Conservation (phyloP, 2,888 invertebrate genomes). For the Tiphia femorata region DNA sequence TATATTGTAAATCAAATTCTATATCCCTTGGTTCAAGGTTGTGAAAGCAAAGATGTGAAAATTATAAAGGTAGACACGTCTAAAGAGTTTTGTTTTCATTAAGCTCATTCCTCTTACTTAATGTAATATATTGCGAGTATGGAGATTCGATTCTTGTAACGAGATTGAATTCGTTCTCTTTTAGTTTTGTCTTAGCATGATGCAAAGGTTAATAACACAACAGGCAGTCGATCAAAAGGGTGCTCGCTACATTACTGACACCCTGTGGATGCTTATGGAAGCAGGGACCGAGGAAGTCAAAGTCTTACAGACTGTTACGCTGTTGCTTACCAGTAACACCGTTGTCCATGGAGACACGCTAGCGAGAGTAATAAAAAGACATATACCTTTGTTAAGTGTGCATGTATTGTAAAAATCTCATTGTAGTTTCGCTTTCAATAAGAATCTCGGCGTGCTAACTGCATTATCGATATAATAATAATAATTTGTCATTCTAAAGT, state of each 20-base stretch:
- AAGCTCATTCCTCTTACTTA: no score
- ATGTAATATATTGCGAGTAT: slow-evolving; percentile 5
- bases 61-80: slow-evolving; percentile 82
- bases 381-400: no score
- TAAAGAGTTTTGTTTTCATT: neutral
- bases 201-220: slow-evolving; percentile 93
- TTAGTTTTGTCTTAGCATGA: slow-evolving; percentile 91
- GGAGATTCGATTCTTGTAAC: neutral
- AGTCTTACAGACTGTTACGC: slow-evolving; percentile 94
- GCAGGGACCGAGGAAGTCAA: slow-evolving; percentile 95
- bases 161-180: slow-evolving; percentile 37
- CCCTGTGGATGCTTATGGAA: slow-evolving; percentile 94
- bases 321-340: slow-evolving; percentile 94
- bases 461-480: slow-evolving; percentile 3
- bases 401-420: no score
- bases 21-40: slow-evolving; percentile 96
- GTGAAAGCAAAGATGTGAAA: slow-evolving; percentile 96
- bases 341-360: slow-evolving; percentile 95
- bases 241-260: slow-evolving; percentile 92
- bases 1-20: slow-evolving; percentile 94
- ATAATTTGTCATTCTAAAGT: neutral
- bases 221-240: slow-evolving; percentile 92
- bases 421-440: neutral
- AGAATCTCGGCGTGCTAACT: neutral
- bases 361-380: slow-evolving; percentile 79